These are phyloP conservation scores for Pogonomyrmex barbatus DNA, from an alignment of 1,140 invertebrate species.

Conservation along the genomic window DNA sequence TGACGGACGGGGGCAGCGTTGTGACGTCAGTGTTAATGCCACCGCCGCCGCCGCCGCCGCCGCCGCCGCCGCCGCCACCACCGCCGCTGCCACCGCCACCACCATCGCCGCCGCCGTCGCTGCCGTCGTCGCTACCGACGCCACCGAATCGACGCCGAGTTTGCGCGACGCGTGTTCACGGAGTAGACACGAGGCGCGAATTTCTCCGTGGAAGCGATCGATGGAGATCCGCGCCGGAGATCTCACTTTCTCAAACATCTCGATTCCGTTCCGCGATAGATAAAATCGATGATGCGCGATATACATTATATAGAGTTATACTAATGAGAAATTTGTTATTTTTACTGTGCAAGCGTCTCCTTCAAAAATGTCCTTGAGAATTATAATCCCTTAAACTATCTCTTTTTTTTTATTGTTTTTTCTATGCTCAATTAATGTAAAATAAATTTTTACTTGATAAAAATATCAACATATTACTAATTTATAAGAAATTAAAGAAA, in stretches of 20 bases:
- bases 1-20: conserved; percentile 82
- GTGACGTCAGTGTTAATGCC: conserved; percentile 80
- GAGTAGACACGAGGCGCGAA: conserved; percentile 25
- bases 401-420: background rate
- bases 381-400: background rate
- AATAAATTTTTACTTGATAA: background rate
- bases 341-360: background rate
- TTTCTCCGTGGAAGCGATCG: conserved; percentile 16
- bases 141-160: conserved; percentile 48
- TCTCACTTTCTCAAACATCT: background rate
- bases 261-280: background rate
- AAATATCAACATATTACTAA: background rate
- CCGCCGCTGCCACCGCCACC: conserved; percentile 45
- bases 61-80: conserved; percentile 43
- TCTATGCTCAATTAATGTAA: background rate
- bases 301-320: background rate
- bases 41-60: conserved; percentile 50
- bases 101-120: conserved; percentile 45
- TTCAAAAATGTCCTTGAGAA: background rate
- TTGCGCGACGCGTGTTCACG: conserved; percentile 61
- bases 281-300: background rate
- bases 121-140: conserved; percentile 55
- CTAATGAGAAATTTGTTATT: background rate
- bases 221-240: conserved; percentile 21
- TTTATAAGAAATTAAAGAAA: background rate